Evolutionary conservation across 2,797 vertebrate genomes (phyloP).

Genomic region (Pseudochirops cupreus): DNA sequence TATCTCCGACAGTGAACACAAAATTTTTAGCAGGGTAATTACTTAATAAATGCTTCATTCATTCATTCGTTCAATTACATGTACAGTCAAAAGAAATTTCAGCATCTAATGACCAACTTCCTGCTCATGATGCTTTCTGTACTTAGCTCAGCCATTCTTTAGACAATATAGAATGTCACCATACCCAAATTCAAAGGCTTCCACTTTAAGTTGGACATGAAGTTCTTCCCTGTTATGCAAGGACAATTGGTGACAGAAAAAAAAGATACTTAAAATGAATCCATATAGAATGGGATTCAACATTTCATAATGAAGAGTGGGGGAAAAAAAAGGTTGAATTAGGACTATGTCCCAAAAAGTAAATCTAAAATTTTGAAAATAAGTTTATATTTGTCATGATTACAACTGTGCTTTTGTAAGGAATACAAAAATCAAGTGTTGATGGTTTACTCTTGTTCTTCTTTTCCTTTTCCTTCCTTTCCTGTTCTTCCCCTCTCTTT

Average conservation of each 20-base stretch:
- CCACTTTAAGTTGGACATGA: neutral
- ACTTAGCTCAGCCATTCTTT: neutral
- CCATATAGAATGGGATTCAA: neutral
- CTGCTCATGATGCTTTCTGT: neutral
- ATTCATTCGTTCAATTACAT: neutral
- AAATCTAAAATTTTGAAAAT: neutral
- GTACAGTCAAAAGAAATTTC: neutral
- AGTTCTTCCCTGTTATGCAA: neutral
- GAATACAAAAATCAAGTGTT: neutral
- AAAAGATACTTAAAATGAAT: neutral
- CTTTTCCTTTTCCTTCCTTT: too few species aligned
- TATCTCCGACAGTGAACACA: neutral
- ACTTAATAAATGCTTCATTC: neutral
- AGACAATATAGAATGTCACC: neutral
- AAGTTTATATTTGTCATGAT: neutral
- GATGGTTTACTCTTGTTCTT: neutral
- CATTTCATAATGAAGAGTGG: neutral
- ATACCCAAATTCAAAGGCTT: neutral
- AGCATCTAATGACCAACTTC: neutral
- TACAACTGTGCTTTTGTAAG: neutral
- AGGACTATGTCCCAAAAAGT: neutral
- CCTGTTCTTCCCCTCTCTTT: neutral
- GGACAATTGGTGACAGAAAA: neutral
- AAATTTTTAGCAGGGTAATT: neutral
- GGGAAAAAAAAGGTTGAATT: neutral